These are phyloP conservation scores for Sebastes vulpes DNA, from an alignment of 2,797 vertebrate genomes.

Conservation along the genomic window DNA sequence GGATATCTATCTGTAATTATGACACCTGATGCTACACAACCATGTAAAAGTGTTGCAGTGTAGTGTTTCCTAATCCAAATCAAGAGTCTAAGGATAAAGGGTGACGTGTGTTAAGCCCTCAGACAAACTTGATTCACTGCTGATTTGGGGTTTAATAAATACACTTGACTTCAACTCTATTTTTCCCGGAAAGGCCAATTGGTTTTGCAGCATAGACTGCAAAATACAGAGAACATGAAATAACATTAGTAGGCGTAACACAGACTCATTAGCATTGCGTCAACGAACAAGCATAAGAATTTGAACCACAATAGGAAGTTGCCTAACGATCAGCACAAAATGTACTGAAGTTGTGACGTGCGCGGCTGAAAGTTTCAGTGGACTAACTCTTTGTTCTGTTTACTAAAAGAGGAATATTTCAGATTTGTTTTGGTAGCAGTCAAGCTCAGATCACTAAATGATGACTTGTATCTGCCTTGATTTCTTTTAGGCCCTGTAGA, in stretches of 20 bases:
- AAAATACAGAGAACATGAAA: neutral
- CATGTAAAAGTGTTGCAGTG: neutral
- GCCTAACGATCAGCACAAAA: neutral
- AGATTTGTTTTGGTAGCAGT: neutral
- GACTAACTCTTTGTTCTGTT: neutral
- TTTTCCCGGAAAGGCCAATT: neutral
- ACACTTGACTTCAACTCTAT: neutral
- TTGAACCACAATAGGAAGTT: neutral
- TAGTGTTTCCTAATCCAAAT: neutral
- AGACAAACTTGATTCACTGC: neutral
- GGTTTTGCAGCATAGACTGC: neutral
- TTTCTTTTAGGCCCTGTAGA: neutral
- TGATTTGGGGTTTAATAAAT: neutral
- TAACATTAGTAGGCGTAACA: neutral
- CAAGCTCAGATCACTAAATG: neutral
- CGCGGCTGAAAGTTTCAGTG: neutral
- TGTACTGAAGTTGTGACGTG: neutral
- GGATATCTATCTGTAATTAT: neutral
- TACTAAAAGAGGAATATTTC: neutral
- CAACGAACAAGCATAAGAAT: neutral
- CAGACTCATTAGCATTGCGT: neutral
- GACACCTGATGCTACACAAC: neutral
- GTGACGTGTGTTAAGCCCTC: neutral
- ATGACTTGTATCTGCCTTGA: neutral
- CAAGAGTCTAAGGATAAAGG: neutral